Conservation (phyloP, 2,113 vertebrate species). For the Gallinago undulata region DNA sequence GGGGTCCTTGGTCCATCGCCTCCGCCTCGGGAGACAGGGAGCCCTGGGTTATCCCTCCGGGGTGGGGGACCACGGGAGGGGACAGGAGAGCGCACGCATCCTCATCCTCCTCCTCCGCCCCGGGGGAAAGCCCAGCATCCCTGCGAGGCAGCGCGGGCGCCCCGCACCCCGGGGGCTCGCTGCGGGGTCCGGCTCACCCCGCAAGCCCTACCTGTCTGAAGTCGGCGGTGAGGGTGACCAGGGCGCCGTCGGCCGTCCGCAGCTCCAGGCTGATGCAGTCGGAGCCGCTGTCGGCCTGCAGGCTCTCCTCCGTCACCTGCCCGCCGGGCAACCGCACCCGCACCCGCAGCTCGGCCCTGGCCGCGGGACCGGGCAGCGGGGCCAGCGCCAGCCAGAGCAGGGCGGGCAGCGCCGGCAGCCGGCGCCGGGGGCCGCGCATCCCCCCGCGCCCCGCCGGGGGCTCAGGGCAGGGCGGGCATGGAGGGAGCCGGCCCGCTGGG, state of each 20-base stretch:
- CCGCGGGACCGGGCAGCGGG: conserved; percentile 23
- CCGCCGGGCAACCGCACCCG: conserved; percentile 88
- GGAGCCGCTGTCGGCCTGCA: conserved; percentile 89
- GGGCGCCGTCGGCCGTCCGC: conserved; percentile 87
- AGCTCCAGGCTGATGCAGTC: conserved; percentile 91
- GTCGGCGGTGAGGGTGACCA: conserved; percentile 89
- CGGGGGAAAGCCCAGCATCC: background rate
- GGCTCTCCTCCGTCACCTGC: conserved; percentile 87
- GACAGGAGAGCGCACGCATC: accelerated
- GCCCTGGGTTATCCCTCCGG: accelerated
- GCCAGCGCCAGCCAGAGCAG: background rate
- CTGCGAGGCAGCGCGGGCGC: background rate
- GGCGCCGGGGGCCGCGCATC: conserved; percentile 8
- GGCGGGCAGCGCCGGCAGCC: conserved; percentile 25
- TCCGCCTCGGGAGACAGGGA: background rate
- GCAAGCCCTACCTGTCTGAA: conserved; percentile 87
- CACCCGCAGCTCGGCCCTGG: conserved; percentile 84
- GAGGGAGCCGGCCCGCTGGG: background rate
- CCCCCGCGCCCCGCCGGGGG: background rate
- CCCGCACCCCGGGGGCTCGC: too few species aligned
- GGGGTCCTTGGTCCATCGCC: background rate
- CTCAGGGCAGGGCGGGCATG: background rate
- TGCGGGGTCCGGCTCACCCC: background rate
- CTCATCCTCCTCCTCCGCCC: too few species aligned
- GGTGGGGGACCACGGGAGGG: too few species aligned